Evolutionary conservation across 2,113 vertebrate species (phyloP), one percentile per base, ranked within the genome.

Genomic region (Choloepus hoffmanni): DNA sequence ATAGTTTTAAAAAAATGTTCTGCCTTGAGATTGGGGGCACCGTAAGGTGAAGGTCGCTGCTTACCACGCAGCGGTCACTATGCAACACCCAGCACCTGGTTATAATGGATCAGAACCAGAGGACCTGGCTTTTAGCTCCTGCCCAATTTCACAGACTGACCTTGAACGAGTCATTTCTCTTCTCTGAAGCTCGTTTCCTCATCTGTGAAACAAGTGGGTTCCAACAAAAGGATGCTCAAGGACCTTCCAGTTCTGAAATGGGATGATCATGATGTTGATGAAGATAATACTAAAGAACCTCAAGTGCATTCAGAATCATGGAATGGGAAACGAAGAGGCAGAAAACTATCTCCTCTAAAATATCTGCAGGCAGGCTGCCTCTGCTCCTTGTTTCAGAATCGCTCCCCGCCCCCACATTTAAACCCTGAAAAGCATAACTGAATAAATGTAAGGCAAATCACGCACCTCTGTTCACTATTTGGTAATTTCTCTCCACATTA

Each of bases 391-490:
- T 10, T 30, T 60, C 60, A 53, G 88, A 86, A 53, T 15, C 0
- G 0, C 50, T 30, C 19, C 0, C 58, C 77, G 63, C 33, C 15
- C 33, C 78, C 11, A 15, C 43, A 67, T 63, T 55, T 58, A 79
- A 92, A 89, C 67, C 74, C 91, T 86, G 45, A 67, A 89, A 90
- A 91, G 53, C 89, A 43, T n/a, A 85, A 63, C 70, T 73, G 92
- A 93, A 84, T 92, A 95, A 78, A 78, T 90, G n/a, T 62, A 82
- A 95, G 78, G 91, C 81, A 86, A 94, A 82, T 76, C 91, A 62
- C 85, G 79, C 60, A 63, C 83, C 74, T 90, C 89, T 79, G 55
- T 63, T 93, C 72, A 72, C 30, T 95, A 58, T 90, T 93, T 87
- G 85, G 60, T 53, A 8, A 85, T 87, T 96, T 92, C 91, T 85